Percentiles rank a stretch among this genome's conserved stretches.
phyloP scores from a whole-genome alignment of 92 coral and sea anemone species.

The Palythoa grandis region DNA sequence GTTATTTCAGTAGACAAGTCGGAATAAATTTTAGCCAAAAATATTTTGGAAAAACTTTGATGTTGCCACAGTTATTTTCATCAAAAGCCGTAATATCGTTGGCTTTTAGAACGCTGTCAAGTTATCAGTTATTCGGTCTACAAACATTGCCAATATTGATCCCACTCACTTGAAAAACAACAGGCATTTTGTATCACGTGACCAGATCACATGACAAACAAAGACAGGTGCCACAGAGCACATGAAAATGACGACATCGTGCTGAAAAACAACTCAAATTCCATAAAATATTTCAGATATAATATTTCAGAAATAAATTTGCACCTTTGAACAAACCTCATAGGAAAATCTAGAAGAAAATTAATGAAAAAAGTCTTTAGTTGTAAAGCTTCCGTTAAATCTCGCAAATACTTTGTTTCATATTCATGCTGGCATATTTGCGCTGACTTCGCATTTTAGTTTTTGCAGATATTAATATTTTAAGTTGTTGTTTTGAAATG shows the following conservation, averaged over 20 bases:
- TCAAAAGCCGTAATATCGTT: neutral
- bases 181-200: slow-evolving; percentile 13
- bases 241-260: slow-evolving; percentile 43
- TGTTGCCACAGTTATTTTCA: neutral
- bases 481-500: slow-evolving; percentile 21
- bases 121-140: neutral
- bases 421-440: neutral
- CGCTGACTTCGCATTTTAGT: slow-evolving; percentile 24
- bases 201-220: slow-evolving; percentile 20
- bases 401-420: neutral
- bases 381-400: neutral
- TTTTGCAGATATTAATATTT: neutral
- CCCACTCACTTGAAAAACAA: neutral
- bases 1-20: too few species aligned
- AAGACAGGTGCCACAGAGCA: slow-evolving; percentile 36
- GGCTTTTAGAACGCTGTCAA: neutral
- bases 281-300: neutral
- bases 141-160: neutral
- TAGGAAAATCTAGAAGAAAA: neutral
- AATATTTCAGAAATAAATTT: neutral
- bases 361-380: neutral
- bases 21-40: too few species aligned
- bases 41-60: too few species aligned
- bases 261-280: slow-evolving; percentile 17
- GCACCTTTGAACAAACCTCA: neutral